phyloP scores from a whole-genome alignment of 2,797 vertebrate species.

The Gymnothorax reevesii region DNA sequence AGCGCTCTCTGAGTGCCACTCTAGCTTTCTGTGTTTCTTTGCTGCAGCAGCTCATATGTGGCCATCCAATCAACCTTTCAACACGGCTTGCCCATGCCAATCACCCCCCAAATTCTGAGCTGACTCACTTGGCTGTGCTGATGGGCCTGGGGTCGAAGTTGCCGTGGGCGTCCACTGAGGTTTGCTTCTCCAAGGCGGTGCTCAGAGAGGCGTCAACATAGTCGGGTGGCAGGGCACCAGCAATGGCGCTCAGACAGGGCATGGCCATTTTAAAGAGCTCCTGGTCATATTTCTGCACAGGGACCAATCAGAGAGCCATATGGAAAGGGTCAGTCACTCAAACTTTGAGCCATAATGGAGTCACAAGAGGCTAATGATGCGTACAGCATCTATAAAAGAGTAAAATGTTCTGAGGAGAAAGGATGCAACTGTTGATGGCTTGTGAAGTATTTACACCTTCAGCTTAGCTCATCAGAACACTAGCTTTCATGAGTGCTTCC shows the following conservation, averaged over 20 bases:
- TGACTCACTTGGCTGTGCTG: slow-evolving; percentile 86
- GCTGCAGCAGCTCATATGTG: background rate
- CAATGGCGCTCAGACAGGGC: slow-evolving; percentile 95
- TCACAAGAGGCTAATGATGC: background rate
- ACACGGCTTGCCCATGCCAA: background rate
- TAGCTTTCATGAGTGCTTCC: background rate
- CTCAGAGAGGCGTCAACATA: slow-evolving; percentile 88
- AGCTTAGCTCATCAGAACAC: slow-evolving; percentile 31
- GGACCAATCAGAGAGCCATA: slow-evolving; percentile 67
- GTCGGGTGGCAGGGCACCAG: slow-evolving; percentile 93
- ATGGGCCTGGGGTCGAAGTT: slow-evolving; percentile 98
- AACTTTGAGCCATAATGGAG: slow-evolving; percentile 22
- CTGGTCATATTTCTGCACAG: slow-evolving; percentile 89
- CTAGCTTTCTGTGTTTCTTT: background rate
- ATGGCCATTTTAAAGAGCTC: slow-evolving; percentile 98
- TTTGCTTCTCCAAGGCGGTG: slow-evolving; percentile 84
- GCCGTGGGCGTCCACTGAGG: slow-evolving; percentile 89
- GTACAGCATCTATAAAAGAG: slow-evolving; percentile 11
- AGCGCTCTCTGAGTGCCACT: no score
- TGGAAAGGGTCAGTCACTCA: slow-evolving; percentile 49
- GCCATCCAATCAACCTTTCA: background rate
- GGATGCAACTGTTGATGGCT: slow-evolving; percentile 56
- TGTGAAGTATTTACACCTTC: slow-evolving; percentile 62
- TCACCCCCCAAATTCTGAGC: background rate
- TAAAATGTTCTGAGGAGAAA: background rate